Evolutionary conservation across 2,113 vertebrate species (phyloP).

Genomic region (Alectura lathami): DNA sequence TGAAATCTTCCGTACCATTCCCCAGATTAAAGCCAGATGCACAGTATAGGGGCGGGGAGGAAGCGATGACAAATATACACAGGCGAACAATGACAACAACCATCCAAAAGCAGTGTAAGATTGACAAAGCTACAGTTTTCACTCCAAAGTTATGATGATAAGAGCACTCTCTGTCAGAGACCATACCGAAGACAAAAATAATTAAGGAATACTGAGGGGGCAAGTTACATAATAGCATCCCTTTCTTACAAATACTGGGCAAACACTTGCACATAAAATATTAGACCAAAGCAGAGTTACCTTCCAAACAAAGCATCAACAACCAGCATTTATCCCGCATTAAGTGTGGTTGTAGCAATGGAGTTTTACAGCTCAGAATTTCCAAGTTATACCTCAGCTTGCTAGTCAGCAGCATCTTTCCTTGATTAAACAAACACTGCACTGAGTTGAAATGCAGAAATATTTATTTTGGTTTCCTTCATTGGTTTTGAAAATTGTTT

Average conservation of each 20-base stretch:
- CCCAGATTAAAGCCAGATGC: neutral
- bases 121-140: neutral
- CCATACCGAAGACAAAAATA: neutral
- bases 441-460: conserved; percentile 78
- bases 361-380: neutral
- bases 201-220: neutral
- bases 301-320: neutral
- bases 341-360: neutral
- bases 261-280: neutral
- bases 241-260: neutral
- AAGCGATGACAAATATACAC: neutral
- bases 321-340: neutral
- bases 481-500: conserved; percentile 83
- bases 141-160: neutral
- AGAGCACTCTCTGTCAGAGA: neutral
- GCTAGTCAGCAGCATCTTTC: neutral
- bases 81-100: neutral
- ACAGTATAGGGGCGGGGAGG: accelerated
- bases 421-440: conserved; percentile 20
- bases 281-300: neutral
- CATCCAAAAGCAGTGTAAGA: neutral
- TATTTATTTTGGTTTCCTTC: conserved; percentile 87
- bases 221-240: neutral
- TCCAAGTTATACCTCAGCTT: neutral
- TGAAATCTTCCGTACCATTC: neutral